Conservation (phyloP, 2,113 vertebrate genomes). For the Pagrus major region DNA sequence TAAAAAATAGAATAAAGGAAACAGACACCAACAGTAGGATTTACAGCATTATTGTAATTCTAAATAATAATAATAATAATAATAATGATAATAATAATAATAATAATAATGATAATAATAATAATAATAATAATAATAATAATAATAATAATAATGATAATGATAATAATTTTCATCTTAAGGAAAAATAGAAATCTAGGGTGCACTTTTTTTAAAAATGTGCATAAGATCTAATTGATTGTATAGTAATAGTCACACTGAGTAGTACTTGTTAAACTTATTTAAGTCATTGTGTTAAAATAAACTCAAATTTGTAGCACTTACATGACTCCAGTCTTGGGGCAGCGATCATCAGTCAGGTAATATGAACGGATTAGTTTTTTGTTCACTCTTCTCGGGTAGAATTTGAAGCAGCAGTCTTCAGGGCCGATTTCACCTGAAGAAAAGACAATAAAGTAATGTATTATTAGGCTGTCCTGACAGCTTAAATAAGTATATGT, state of each 20-base stretch:
- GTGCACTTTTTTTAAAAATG: too few species aligned
- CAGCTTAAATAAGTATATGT: too few species aligned
- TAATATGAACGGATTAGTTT: fast-evolving
- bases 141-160: too few species aligned
- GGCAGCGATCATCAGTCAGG: slow-evolving; percentile 30
- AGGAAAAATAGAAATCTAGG: too few species aligned
- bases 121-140: too few species aligned
- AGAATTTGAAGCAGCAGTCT: slow-evolving; percentile 69
- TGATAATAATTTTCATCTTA: too few species aligned
- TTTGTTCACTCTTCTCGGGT: neutral
- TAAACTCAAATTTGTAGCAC: slow-evolving; percentile 1
- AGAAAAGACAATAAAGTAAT: fast-evolving
- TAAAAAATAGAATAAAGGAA: neutral
- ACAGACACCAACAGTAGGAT: neutral
- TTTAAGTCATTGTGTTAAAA: neutral
- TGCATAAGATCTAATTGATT: too few species aligned
- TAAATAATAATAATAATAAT: neutral
- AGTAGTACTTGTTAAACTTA: neutral
- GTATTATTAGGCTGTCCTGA: fast-evolving
- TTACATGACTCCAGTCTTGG: slow-evolving; percentile 60
- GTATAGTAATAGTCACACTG: neutral
- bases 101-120: too few species aligned
- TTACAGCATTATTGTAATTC: neutral
- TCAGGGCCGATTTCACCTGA: slow-evolving; percentile 28
- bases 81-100: too few species aligned